phyloP scores from a whole-genome alignment of 2,113 vertebrate genomes.

The Loxodonta africana region DNA sequence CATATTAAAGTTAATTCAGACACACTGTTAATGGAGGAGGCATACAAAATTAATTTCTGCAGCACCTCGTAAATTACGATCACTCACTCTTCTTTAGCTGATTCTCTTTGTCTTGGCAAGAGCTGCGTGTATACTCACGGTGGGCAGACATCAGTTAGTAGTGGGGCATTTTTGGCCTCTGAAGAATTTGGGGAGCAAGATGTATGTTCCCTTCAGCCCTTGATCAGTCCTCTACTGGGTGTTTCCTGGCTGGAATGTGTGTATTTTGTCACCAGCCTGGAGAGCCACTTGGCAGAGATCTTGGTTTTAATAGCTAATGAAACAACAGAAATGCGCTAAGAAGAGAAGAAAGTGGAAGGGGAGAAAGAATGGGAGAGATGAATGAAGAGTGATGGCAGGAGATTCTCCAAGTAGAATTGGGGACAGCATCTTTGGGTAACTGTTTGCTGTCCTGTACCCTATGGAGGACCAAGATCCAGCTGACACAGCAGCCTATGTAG shows the following conservation, averaged over 20 bases:
- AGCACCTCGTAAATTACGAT: constrained; percentile 66
- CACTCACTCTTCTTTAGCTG: constrained; percentile 29
- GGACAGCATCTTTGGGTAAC: not conserved
- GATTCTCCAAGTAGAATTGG: not conserved
- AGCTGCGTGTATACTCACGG: not conserved
- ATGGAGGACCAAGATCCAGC: not conserved
- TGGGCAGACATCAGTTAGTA: not conserved
- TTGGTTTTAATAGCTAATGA: constrained; percentile 38
- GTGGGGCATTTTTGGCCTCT: not conserved
- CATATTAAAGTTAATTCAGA: constrained; percentile 81
- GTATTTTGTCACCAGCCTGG: not conserved
- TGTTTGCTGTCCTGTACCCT: not conserved
- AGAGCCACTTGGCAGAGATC: not conserved
- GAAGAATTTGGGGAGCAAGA: not conserved
- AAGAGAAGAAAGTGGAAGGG: not conserved
- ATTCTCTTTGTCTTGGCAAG: not conserved
- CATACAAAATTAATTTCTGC: constrained; percentile 80
- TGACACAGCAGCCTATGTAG: not conserved
- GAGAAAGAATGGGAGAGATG: not conserved
- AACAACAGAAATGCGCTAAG: not conserved
- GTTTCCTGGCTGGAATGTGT: not conserved
- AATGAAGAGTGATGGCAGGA: not conserved
- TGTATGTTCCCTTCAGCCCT: not conserved
- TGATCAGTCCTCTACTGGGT: not conserved
- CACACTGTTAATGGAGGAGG: constrained; percentile 78